Percentiles rank a stretch among this genome's conserved stretches.
Conservation (phyloP, 2,888 invertebrate species). For the Stenoptilia bipunctidactyla region DNA sequence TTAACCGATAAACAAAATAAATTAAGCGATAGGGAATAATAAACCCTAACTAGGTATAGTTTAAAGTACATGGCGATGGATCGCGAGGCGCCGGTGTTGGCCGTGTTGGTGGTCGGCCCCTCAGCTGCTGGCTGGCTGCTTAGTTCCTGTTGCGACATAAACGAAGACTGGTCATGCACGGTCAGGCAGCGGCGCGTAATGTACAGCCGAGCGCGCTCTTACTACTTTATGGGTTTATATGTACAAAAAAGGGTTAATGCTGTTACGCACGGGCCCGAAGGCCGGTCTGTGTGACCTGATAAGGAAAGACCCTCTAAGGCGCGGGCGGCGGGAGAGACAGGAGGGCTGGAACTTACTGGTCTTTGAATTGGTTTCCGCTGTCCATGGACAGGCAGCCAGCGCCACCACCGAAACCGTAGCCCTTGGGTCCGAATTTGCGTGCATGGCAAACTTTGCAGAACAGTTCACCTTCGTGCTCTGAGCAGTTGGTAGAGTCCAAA, state of each 20-base stretch:
- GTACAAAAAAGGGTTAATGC: constrained; percentile 65
- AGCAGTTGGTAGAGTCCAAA: constrained; percentile 98
- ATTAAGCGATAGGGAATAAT: constrained; percentile 69
- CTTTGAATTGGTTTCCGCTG: constrained; percentile 89
- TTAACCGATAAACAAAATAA: constrained; percentile 67
- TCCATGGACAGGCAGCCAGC: constrained; percentile 98
- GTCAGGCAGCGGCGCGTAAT: constrained; percentile 62
- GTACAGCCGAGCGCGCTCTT: constrained; percentile 68
- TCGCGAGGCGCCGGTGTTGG: constrained; percentile 61
- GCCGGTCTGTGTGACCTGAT: constrained; percentile 64
- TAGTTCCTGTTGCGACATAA: constrained; percentile 71
- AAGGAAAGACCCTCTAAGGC: constrained; percentile 71
- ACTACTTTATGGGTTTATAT: constrained; percentile 65
- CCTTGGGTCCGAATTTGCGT: constrained; percentile 98
- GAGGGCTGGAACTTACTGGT: constrained; percentile 77
- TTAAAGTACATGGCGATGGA: constrained; percentile 62
- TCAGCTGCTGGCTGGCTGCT: constrained; percentile 58
- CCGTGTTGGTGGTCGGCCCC: constrained; percentile 45
- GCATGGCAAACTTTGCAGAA: constrained; percentile 98
- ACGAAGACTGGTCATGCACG: constrained; percentile 71
- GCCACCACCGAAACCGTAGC: constrained; percentile 98
- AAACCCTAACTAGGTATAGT: constrained; percentile 68
- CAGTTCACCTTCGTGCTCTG: constrained; percentile 96
- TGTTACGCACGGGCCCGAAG: constrained; percentile 65
- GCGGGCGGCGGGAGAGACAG: constrained; percentile 62